These are phyloP conservation scores for Porphyrio hochstetteri DNA, from an alignment of 2,113 vertebrate species.

Conservation along the genomic window DNA sequence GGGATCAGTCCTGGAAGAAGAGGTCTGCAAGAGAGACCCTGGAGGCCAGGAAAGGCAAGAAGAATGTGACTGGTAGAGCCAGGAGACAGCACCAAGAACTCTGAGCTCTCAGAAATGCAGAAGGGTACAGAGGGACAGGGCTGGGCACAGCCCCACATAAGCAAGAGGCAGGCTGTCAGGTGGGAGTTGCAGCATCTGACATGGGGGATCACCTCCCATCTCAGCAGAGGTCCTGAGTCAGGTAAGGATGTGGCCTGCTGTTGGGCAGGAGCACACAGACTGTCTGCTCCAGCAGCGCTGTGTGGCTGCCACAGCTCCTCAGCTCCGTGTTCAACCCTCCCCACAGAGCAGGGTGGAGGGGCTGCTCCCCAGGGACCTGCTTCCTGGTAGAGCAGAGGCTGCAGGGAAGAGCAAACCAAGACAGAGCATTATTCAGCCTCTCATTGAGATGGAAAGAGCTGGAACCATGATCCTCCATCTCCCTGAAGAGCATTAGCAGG, in stretches of 20 bases:
- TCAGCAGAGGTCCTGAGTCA: not conserved
- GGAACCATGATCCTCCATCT: not conserved
- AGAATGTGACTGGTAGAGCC: not conserved
- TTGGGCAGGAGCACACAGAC: not conserved
- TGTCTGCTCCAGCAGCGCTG: not conserved
- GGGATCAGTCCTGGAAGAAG: not conserved
- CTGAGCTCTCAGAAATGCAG: not conserved
- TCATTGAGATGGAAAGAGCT: not conserved
- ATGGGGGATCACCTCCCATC: not conserved
- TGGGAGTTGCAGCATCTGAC: not conserved
- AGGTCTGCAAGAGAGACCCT: not conserved
- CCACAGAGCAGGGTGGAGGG: no score
- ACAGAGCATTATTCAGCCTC: not conserved
- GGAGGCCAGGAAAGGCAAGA: not conserved
- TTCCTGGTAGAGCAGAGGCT: not conserved
- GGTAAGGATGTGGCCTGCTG: not conserved
- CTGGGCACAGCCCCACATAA: not conserved
- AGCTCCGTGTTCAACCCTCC: not conserved
- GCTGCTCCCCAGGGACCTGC: not conserved
- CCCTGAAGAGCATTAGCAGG: not conserved
- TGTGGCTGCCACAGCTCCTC: not conserved
- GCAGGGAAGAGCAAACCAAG: not conserved
- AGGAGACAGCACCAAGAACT: not conserved
- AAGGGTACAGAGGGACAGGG: not conserved
- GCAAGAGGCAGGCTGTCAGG: not conserved